Evolutionary conservation across 2,888 invertebrate genomes (phyloP).

Genomic region (Papilio gigon): DNA sequence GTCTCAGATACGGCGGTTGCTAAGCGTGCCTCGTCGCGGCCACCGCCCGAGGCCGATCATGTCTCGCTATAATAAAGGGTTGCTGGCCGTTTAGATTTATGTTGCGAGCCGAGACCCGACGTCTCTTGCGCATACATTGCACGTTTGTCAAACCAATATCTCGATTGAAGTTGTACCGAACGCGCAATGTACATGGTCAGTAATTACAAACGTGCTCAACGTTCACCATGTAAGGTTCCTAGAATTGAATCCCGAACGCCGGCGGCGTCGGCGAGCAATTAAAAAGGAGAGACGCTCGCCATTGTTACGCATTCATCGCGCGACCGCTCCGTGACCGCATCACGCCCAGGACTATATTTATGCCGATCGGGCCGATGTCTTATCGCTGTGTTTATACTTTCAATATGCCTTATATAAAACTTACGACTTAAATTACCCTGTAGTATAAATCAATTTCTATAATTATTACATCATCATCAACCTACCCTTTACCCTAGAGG

Average conservation of each 20-base stretch:
- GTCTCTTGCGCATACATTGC: conserved; percentile 62
- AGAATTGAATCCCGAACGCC: conserved; percentile 44
- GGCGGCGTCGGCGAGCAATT: conserved; percentile 41
- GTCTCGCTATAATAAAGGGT: conserved; percentile 79
- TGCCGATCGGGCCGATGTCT: conserved; percentile 65
- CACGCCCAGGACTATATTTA: conserved; percentile 73
- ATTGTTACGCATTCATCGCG: conserved; percentile 61
- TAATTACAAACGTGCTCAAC: conserved; percentile 62
- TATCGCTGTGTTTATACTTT: conserved; percentile 45
- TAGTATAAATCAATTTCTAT: background rate
- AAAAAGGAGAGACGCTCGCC: conserved; percentile 48
- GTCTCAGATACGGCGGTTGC: conserved; percentile 66
- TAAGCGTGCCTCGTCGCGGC: conserved; percentile 69
- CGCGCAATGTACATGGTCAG: conserved; percentile 51
- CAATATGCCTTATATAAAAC: background rate
- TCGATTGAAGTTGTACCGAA: conserved; percentile 53
- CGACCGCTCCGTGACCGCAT: conserved; percentile 65
- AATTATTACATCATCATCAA: background rate
- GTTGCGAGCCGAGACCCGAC: conserved; percentile 60
- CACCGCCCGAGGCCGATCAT: conserved; percentile 79
- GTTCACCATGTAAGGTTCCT: conserved; percentile 43
- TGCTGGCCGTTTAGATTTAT: conserved; percentile 76
- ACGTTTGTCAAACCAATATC: conserved; percentile 76
- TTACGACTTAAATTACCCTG: background rate
- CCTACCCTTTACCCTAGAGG: too few relatives aligned